Base-by-base conservation (phyloP, 2,888 invertebrate species). In the Cistogaster globosa region DNA sequence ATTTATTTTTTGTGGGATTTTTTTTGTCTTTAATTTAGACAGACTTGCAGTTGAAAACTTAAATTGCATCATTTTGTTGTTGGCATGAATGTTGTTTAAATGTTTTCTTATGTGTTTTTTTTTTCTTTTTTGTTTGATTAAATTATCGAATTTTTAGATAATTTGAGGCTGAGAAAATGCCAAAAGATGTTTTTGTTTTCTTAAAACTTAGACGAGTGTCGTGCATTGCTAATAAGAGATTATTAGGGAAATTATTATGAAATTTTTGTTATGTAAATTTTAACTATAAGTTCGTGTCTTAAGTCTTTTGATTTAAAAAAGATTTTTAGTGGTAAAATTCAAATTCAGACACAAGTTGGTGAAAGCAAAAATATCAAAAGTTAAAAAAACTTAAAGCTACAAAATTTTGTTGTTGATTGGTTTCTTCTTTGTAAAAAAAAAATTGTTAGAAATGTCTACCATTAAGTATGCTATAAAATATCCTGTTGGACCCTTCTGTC, bases 271-370 rank as follows among this genome's bases (percentile, higher is more conserved):
- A 48, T 69, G 8, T n/a, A 38, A 22, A 38, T 71, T 58, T 72
- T n/a, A 38, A 63, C 58, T 20, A 32, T 89, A 88, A 89, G 90
- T 90, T 89, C 87, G 91, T 89, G 88, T 85, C 89, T 90, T 87
- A 87, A 90, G 88, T 90, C 88, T 88, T 91, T 90, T 83, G 89
- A 26, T 26, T 26, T 26, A 26, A 26, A 26, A 4, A 4, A 4
- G 26, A 26, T 88, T 88, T 90, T 62, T 55, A 42, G 42, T 42
- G 42, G 12, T 9, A 42, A 42, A 14, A 12, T 42, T 14, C 14
- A 7, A 32, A 32, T 7, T 5, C 32, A 32, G 32, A 32, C 32
- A 4, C 32, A 8, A 7, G 4, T 26, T 26, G 26, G 2, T 0
- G 4, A 32, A 32, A 32, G 32, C 7, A 32, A 0, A 5, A 6